Evolutionary conservation across 2,888 invertebrate species (phyloP).

Genomic region (Tachystola acroxantha): DNA sequence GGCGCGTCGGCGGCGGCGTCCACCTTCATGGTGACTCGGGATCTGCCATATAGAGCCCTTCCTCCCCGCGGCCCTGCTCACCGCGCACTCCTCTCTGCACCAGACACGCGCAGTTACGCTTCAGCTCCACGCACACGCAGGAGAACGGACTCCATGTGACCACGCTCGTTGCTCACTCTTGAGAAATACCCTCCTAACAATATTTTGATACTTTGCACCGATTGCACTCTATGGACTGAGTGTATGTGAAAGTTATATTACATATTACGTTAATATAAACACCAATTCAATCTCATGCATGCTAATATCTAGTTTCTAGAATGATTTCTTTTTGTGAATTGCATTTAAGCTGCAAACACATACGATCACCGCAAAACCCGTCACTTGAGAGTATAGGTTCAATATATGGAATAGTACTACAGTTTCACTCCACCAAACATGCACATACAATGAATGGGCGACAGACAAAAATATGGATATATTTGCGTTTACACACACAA

Average conservation of each 20-base stretch:
- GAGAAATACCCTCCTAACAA: background rate
- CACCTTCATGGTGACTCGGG: conserved; percentile 48
- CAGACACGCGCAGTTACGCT: conserved; percentile 53
- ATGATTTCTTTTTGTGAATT: too few relatives aligned
- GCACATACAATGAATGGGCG: conserved; percentile 36
- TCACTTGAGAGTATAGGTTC: too few relatives aligned
- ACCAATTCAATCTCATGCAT: background rate
- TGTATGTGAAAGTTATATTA: too few relatives aligned
- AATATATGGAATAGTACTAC: too few relatives aligned
- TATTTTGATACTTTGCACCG: too few relatives aligned
- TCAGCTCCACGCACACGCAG: conserved; percentile 37
- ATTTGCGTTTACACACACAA: conserved; percentile 18
- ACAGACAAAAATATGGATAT: conserved; percentile 3
- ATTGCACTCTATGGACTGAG: too few relatives aligned
- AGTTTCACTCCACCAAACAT: conserved; percentile 32
- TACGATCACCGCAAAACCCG: too few relatives aligned
- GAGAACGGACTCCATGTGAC: conserved; percentile 15
- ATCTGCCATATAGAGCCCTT: conserved; percentile 45
- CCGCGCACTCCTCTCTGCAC: conserved; percentile 52
- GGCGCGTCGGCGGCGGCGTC: conserved; percentile 51
- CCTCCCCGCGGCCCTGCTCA: conserved; percentile 33
- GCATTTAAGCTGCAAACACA: too few relatives aligned
- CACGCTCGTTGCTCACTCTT: background rate
- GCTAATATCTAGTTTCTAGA: too few relatives aligned
- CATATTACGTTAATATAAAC: too few relatives aligned